Evolutionary conservation across 53 echinoderm and acorn worm species (phyloP).

Genomic region (Patiria pectinifera): DNA sequence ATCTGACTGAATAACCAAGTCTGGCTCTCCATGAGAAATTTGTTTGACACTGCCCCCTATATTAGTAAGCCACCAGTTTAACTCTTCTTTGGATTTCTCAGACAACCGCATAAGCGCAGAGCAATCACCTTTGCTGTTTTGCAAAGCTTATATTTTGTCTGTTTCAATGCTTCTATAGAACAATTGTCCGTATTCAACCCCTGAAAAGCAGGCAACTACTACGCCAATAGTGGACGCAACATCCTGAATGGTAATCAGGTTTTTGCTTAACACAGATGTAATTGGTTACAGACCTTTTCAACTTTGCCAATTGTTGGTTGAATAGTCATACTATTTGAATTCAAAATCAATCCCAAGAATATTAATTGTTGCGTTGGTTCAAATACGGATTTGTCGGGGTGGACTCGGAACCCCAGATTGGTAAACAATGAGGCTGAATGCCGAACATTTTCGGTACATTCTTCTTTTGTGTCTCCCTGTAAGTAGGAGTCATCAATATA

Average conservation of each 20-base stretch:
- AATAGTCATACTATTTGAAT: conserved; percentile 62
- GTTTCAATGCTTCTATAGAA: conserved; percentile 54
- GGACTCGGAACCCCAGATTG: conserved; percentile 30
- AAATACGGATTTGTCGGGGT: conserved; percentile 58
- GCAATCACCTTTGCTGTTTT: conserved; percentile 44
- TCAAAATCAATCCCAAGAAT: conserved; percentile 49
- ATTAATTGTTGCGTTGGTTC: conserved; percentile 32
- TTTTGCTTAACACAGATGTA: background rate
- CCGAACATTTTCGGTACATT: background rate
- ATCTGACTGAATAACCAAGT: too few species aligned
- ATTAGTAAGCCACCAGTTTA: conserved; percentile 64
- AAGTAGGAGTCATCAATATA: conserved; percentile 64
- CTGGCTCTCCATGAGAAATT: too few species aligned
- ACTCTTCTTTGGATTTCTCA: conserved; percentile 15
- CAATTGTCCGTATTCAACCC: conserved; percentile 55
- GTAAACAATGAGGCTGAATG: too few species aligned
- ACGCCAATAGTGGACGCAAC: conserved; percentile 65
- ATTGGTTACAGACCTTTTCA: conserved; percentile 6
- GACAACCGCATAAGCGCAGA: conserved; percentile 28
- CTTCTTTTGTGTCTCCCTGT: conserved; percentile 53
- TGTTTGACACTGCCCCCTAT: background rate
- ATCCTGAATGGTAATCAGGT: conserved; percentile 17
- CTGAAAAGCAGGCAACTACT: conserved; percentile 60
- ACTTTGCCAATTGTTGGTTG: conserved; percentile 37
- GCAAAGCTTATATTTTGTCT: conserved; percentile 48